Percentiles rank a stretch among this genome's conserved stretches.
Conservation (phyloP, 1,140 invertebrate species). For the Drosophila mayri region DNA sequence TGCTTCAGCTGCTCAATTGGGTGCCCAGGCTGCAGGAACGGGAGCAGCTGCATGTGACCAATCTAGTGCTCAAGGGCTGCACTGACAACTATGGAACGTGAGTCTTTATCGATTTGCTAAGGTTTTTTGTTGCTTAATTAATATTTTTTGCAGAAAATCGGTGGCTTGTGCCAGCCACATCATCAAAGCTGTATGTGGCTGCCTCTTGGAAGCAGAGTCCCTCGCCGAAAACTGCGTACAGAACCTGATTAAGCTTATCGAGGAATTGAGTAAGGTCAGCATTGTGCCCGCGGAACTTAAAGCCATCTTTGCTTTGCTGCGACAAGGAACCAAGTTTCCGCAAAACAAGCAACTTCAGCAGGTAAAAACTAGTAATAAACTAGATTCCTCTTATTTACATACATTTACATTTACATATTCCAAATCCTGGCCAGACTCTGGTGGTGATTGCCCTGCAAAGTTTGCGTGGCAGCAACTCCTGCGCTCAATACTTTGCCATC, state of each 20-base stretch:
- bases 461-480: constrained; percentile 68
- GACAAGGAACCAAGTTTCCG: constrained; percentile 66
- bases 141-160: constrained; percentile 76
- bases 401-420: rapidly evolving
- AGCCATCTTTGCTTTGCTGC: constrained; percentile 74
- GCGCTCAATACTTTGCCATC: constrained; percentile 85
- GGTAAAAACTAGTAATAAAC: constrained; percentile 23
- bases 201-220: constrained; percentile 72
- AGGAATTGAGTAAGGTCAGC: constrained; percentile 87
- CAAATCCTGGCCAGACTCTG: constrained; percentile 47
- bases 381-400: background rate
- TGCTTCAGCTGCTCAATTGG: constrained; percentile 80
- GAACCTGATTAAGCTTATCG: constrained; percentile 87
- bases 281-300: constrained; percentile 87
- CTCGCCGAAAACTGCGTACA: constrained; percentile 80
- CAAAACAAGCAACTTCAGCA: constrained; percentile 78
- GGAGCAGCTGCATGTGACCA: constrained; percentile 85
- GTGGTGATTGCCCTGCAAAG: constrained; percentile 77
- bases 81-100: constrained; percentile 85
- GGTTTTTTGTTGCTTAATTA: background rate
- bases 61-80: constrained; percentile 83
- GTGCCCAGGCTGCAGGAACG: constrained; percentile 81
- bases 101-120: background rate
- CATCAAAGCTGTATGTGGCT: constrained; percentile 84
- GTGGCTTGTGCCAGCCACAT: constrained; percentile 84